These are phyloP conservation scores for Mus minutoides DNA, from an alignment of 2,797 vertebrate species.

Conservation along the genomic window DNA sequence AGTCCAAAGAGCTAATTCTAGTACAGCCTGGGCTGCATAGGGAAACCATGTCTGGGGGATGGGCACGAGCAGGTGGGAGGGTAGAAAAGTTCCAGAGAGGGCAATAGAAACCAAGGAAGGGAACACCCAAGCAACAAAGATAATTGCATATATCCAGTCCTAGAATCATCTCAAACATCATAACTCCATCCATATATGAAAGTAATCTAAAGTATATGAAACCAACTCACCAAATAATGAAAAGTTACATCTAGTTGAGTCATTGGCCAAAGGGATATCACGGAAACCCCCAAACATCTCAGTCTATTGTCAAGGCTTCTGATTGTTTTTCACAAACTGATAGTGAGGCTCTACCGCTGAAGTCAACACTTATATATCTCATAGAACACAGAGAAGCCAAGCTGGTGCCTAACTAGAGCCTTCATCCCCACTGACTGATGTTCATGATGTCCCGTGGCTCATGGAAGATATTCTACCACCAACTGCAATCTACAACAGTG, in stretches of 20 bases:
- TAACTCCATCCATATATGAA: neutral
- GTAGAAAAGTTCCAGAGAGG: neutral
- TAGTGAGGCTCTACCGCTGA: neutral
- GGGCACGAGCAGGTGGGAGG: neutral
- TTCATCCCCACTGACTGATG: neutral
- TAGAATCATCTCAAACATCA: neutral
- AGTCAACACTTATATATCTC: neutral
- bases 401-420: neutral
- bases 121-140: neutral
- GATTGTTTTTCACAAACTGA: neutral
- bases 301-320: neutral
- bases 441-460: neutral
- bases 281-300: neutral
- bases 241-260: neutral
- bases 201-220: neutral
- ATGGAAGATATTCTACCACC: neutral
- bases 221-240: neutral
- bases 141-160: neutral
- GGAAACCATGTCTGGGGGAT: neutral
- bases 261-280: neutral
- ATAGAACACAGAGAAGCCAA: neutral
- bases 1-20: neutral
- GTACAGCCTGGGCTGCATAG: neutral
- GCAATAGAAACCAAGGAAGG: neutral
- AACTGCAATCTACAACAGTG: neutral